Evolutionary conservation across 1,140 invertebrate species (phyloP).

Genomic region (Polyergus mexicanus): DNA sequence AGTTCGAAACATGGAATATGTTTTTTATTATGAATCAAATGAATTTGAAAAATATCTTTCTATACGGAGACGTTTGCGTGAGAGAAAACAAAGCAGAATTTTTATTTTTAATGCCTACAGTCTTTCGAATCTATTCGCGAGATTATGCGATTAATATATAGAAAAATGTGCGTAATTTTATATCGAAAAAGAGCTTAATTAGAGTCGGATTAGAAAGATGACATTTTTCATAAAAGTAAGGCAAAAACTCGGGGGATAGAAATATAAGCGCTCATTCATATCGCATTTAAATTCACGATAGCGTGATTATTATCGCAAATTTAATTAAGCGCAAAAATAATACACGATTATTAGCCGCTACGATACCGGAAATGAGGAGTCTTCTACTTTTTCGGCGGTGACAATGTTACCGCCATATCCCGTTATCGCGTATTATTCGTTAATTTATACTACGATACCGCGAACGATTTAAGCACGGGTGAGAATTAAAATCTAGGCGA

Average conservation of each 20-base stretch:
- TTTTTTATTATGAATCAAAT: constrained; percentile 9
- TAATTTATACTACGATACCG: constrained; percentile 60
- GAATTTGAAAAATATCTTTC: constrained; percentile 29
- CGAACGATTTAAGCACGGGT: constrained; percentile 48
- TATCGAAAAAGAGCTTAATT: constrained; percentile 50
- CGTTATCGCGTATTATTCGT: constrained; percentile 62
- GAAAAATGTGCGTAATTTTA: constrained; percentile 8
- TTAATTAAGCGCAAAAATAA: constrained; percentile 37
- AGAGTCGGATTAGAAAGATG: constrained; percentile 31
- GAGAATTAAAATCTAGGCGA: constrained; percentile 67
- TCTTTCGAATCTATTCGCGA: constrained; percentile 17
- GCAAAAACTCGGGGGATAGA: background rate
- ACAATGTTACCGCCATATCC: constrained; percentile 5
- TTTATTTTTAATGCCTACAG: constrained; percentile 49
- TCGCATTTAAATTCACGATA: constrained; percentile 33
- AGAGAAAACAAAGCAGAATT: constrained; percentile 5
- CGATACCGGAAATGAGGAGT: background rate
- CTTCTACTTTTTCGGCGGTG: background rate
- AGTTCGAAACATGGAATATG: constrained; percentile 22
- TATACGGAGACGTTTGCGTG: background rate
- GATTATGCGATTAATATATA: constrained; percentile 21
- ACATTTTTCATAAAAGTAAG: constrained; percentile 42
- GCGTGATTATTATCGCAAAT: constrained; percentile 20
- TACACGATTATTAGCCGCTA: background rate
- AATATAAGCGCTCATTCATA: constrained; percentile 37